Percentiles rank a stretch among this genome's conserved stretches.
phyloP scores from a whole-genome alignment of 1,140 invertebrate genomes.

The Paraescarpia echinospica region DNA sequence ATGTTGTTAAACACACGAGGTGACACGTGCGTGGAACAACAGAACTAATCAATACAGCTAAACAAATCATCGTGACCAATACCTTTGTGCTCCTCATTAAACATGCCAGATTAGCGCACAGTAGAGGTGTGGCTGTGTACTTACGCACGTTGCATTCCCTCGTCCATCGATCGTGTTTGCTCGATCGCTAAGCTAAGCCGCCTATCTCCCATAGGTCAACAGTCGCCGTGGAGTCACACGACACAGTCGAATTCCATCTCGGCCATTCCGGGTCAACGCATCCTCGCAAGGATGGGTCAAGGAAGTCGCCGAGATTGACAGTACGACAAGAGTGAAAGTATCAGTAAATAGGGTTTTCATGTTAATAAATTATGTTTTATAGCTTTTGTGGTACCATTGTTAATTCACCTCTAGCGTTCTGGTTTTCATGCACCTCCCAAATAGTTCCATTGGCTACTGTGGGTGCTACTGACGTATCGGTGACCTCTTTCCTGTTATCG shows the following conservation, averaged over 20 bases:
- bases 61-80: neutral
- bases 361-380: neutral
- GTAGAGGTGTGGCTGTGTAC: neutral
- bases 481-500: neutral
- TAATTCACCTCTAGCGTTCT: neutral
- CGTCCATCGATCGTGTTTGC: neutral
- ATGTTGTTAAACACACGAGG: too few species aligned
- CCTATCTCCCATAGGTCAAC: neutral
- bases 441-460: neutral
- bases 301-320: neutral
- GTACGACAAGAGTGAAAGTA: neutral
- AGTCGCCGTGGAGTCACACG: neutral
- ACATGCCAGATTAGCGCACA: neutral
- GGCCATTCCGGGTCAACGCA: too few species aligned
- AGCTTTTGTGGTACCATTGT: neutral
- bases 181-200: neutral
- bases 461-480: neutral
- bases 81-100: neutral
- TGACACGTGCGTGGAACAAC: too few species aligned
- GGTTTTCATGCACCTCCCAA: neutral
- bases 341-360: neutral
- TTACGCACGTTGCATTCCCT: neutral
- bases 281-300: too few species aligned
- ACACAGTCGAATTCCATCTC: neutral
- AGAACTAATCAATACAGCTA: neutral